Conservation (phyloP, 2,113 vertebrate genomes). For the Pterocles burchelli region DNA sequence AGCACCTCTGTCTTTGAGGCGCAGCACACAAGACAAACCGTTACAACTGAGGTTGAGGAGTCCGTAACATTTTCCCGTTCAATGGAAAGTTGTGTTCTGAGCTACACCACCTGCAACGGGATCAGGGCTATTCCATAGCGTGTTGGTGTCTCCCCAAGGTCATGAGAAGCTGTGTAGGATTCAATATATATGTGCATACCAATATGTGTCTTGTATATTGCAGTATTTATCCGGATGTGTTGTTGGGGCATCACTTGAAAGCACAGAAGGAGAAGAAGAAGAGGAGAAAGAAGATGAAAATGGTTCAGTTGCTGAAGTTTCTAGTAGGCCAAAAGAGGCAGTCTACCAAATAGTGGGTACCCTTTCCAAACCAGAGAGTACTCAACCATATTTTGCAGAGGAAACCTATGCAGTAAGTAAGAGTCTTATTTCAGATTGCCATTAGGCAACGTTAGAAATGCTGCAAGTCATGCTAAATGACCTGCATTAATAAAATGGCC, state of each 20-base stretch:
- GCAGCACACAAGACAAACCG: not conserved
- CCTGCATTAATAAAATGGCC: not conserved
- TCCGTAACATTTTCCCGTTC: not conserved
- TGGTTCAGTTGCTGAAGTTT: not conserved
- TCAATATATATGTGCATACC: not conserved
- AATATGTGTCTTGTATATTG: not conserved
- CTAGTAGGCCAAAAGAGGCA: conserved; percentile 11
- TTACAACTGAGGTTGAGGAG: not conserved
- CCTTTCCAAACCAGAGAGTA: conserved; percentile 26
- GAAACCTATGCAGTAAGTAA: conserved; percentile 82
- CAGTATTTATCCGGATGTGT: conserved; percentile 81
- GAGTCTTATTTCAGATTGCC: not conserved
- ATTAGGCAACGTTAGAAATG: not conserved
- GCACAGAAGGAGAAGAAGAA: conserved; percentile 27
- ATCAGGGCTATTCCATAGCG: too few relatives aligned
- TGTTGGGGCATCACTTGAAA: conserved; percentile 70
- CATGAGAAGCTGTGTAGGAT: not conserved
- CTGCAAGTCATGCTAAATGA: not conserved
- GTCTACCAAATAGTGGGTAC: conserved; percentile 86
- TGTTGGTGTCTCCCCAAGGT: too few relatives aligned
- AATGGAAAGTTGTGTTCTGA: not conserved
- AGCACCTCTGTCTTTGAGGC: not conserved
- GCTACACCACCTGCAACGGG: rapidly evolving
- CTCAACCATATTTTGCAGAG: conserved; percentile 53
- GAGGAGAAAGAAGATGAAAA: conserved; percentile 66